These are phyloP conservation scores for Monopis laevigella DNA, from an alignment of 2,888 invertebrate species.

Conservation along the genomic window DNA sequence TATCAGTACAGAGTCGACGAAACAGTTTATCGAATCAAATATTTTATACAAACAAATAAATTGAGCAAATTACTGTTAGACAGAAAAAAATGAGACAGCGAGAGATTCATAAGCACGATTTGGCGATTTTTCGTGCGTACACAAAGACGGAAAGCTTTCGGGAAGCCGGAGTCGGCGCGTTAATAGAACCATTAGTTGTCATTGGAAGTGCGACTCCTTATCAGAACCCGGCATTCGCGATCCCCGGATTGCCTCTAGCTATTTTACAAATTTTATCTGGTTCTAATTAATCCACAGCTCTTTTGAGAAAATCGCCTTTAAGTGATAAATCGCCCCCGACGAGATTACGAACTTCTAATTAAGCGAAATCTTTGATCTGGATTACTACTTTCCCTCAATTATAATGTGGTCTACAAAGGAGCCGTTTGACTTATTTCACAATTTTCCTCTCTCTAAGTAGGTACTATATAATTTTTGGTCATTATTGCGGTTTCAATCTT, in stretches of 20 bases:
- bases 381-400: conserved; percentile 20
- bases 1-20: conserved; percentile 22
- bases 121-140: conserved; percentile 37
- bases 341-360: conserved; percentile 49
- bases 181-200: conserved; percentile 53
- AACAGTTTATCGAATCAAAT: conserved; percentile 42
- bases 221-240: conserved; percentile 48
- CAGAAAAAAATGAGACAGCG: conserved; percentile 31
- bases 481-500: too few species aligned
- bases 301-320: conserved; percentile 48
- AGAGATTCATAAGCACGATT: conserved; percentile 35
- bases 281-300: conserved; percentile 57
- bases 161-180: conserved; percentile 29
- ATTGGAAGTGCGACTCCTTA: conserved; percentile 38
- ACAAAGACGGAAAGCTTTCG: conserved; percentile 28
- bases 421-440: conserved; percentile 1
- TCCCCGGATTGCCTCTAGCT: conserved; percentile 30
- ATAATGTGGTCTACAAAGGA: conserved; percentile 3
- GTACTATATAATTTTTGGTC: too few species aligned
- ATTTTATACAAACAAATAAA: conserved; percentile 38
- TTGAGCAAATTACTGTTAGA: conserved; percentile 25
- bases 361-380: conserved; percentile 46
- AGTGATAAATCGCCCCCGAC: conserved; percentile 50
- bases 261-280: conserved; percentile 58
- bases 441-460: conserved; percentile 1